A percentile compares a stretch with the other conserved stretches of the same genome.
phyloP scores from a whole-genome alignment of 1,140 invertebrate genomes.

The Hormaphis cornu region DNA sequence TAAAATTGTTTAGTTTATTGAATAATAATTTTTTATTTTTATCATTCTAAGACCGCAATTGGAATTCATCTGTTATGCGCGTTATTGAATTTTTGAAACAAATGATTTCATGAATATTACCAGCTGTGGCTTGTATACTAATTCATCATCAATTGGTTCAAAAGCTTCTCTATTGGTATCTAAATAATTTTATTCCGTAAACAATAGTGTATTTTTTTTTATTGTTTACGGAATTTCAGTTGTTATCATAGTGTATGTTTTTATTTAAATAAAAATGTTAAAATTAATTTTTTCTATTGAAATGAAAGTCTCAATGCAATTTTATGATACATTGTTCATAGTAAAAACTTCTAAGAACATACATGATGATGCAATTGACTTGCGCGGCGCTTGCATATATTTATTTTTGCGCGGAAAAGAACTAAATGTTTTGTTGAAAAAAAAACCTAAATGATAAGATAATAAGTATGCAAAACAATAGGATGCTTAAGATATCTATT shows the following conservation, averaged over 20 bases:
- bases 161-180: neutral
- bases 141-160: conserved; percentile 2
- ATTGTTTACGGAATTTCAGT: conserved; percentile 29
- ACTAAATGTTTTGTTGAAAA: conserved; percentile 1
- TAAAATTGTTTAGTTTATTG: neutral
- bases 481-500: too few relatives aligned
- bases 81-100: conserved; percentile 6
- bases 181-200: conserved; percentile 30
- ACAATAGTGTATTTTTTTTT: conserved; percentile 27
- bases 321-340: too few relatives aligned
- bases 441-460: neutral
- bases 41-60: conserved; percentile 7
- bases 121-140: neutral
- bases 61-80: conserved; percentile 11
- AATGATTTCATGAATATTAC: conserved; percentile 1
- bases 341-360: conserved; percentile 16
- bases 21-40: conserved; percentile 2
- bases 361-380: neutral
- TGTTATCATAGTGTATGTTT: conserved; percentile 24
- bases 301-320: too few relatives aligned
- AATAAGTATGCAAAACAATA: too few relatives aligned
- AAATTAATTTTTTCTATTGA: too few relatives aligned
- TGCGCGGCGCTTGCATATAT: conserved; percentile 27
- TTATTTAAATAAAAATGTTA: neutral
- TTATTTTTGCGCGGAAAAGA: conserved; percentile 19